These are phyloP conservation scores for Sinonovacula constricta DNA, from an alignment of 1,140 invertebrate genomes.

Conservation along the genomic window DNA sequence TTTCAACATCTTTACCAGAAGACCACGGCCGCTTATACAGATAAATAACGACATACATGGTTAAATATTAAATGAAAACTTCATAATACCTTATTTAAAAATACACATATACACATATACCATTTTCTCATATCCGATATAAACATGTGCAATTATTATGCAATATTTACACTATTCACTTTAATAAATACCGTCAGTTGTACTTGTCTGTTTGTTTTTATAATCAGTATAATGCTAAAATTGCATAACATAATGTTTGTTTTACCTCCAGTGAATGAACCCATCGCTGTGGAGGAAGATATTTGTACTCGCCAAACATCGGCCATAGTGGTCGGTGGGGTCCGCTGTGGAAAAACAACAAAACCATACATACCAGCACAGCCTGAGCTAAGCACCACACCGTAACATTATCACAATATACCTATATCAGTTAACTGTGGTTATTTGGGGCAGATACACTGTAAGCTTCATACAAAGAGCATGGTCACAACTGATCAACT, in stretches of 20 bases:
- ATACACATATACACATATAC: neutral
- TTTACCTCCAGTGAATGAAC: constrained; percentile 90
- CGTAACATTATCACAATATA: too few relatives aligned
- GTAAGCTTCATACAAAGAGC: too few relatives aligned
- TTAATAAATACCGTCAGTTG: too few relatives aligned
- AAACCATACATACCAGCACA: too few relatives aligned
- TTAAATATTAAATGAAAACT: neutral
- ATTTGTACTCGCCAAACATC: constrained; percentile 90
- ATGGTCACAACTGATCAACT: too few relatives aligned
- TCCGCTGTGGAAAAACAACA: constrained; percentile 83
- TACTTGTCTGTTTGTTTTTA: too few relatives aligned
- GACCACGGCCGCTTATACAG: neutral
- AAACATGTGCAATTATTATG: neutral
- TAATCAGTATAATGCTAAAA: too few relatives aligned
- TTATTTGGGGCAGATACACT: too few relatives aligned
- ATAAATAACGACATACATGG: neutral
- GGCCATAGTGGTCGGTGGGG: constrained; percentile 90
- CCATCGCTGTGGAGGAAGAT: constrained; percentile 90
- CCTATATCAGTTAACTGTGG: too few relatives aligned
- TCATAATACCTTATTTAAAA: neutral
- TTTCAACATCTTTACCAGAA: neutral
- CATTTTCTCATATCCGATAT: neutral
- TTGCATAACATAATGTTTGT: too few relatives aligned
- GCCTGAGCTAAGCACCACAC: too few relatives aligned
- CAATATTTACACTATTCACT: too few relatives aligned